Evolutionary conservation across 2,113 vertebrate genomes (phyloP).

Genomic region (Hymenochirus boettgeri): DNA sequence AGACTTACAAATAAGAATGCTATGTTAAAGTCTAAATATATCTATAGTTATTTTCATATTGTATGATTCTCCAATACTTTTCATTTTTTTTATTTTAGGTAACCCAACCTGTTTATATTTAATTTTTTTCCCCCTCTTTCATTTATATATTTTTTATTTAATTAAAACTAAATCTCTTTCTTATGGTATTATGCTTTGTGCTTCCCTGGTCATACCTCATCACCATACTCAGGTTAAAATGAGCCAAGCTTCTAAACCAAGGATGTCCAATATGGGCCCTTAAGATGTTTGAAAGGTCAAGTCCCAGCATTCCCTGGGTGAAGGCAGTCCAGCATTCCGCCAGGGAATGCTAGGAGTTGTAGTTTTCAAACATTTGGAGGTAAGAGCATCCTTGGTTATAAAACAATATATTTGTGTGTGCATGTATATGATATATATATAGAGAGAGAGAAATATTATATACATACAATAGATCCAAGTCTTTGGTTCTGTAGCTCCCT

Average conservation of each 20-base stretch:
- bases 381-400: not conserved
- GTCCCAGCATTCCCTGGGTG: too few relatives aligned
- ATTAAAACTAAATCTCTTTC: conserved; percentile 34
- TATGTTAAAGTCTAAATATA: conserved; percentile 23
- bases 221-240: conserved; percentile 55
- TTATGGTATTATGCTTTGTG: conserved; percentile 33
- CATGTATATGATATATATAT: too few relatives aligned
- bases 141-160: conserved; percentile 32
- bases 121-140: conserved; percentile 12
- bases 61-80: conserved; percentile 29
- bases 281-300: too few relatives aligned
- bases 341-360: too few relatives aligned
- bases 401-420: conserved; percentile 16
- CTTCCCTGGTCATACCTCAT: conserved; percentile 29
- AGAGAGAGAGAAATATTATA: conserved; percentile 7
- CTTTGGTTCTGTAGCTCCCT: not conserved
- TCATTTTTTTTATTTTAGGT: not conserved
- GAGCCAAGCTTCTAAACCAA: conserved; percentile 51
- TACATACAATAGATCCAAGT: not conserved
- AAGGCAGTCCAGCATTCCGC: too few relatives aligned
- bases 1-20: conserved; percentile 1
- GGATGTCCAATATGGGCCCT: too few relatives aligned
- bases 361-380: too few relatives aligned
- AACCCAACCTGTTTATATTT: conserved; percentile 8
- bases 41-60: conserved; percentile 29